Base-by-base conservation (phyloP, 1,140 invertebrate species). In the Ceratitis capitata region DNA sequence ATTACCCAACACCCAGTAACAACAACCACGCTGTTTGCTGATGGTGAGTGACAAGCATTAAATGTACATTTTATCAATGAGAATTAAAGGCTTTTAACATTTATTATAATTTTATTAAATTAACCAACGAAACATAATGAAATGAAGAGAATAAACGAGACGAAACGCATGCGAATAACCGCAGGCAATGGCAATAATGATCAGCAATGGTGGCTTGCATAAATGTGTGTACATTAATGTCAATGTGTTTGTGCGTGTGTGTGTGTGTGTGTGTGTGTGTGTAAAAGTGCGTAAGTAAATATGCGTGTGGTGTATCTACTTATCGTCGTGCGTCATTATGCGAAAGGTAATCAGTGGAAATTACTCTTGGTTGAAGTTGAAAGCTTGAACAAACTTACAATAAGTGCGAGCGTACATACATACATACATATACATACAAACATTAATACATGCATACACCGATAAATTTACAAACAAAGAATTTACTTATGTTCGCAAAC, bases 71-170 rank as follows among this genome's bases (percentile, higher is more conserved):
- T 78, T 78, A 78, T 45, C n/a, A 78, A 78, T 78, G 69, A 10
- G 39, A 78, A 78, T 78, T 42, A 78, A 78, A 78, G 19, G 69
- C 69, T 78, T 78, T 78, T 78, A 78, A 78, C 69, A 78, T 78
- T 42, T 78, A 78, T 78, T 78, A 78, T 78, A 78, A 78, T 78
- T 78, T 42, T 78, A 78, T 78, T 45, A 78, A 78, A 78, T 78
- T 78, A 45, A 35, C n/a, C 19, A 45, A 78, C 39, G 69, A 78
- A 39, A 78, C 69, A 78, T 12, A 45, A 78, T 78, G 69, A 10
- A 78, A 78, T 78, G 69, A 78, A 78, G 26, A 39, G 39, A 78
- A 78, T 78, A 45, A 78, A 78, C 39, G 69, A 29, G 69, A n/a
- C n/a, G 35, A 26, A 10, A 45, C 39, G n/a, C 19, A n/a, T n/a